These are phyloP conservation scores for Diplodus sargus DNA, from an alignment of 2,797 vertebrate genomes.

Conservation along the genomic window DNA sequence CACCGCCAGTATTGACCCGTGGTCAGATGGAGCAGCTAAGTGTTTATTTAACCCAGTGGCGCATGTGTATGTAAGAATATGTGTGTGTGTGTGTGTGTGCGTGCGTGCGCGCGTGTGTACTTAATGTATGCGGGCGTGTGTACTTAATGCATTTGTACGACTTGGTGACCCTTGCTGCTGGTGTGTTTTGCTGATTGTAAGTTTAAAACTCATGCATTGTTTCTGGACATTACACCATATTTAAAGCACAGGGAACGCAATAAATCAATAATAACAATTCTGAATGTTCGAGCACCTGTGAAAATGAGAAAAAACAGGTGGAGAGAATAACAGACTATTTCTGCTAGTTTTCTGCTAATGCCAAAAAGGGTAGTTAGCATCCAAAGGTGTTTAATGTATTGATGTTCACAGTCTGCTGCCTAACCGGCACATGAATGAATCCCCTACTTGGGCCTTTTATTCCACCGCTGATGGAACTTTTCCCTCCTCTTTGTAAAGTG, in stretches of 20 bases:
- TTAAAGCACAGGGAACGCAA: not conserved
- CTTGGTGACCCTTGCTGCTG: not conserved
- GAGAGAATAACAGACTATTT: constrained; percentile 4
- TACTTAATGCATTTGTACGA: constrained; percentile 29
- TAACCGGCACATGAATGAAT: constrained; percentile 15
- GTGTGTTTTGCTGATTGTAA: constrained; percentile 1
- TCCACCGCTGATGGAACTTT: constrained; percentile 14
- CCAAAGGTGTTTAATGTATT: not conserved
- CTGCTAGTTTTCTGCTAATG: constrained; percentile 9
- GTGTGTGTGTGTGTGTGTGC: constrained; percentile 1
- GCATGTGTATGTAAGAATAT: not conserved
- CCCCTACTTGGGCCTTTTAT: constrained; percentile 19
- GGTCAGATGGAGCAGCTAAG: constrained; percentile 53
- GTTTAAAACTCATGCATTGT: constrained; percentile 26
- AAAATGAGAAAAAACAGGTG: constrained; percentile 16
- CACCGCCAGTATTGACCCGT: constrained; percentile 49
- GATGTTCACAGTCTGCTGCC: constrained; percentile 10
- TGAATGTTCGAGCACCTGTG: constrained; percentile 26
- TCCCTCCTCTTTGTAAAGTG: constrained; percentile 17
- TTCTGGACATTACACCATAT: not conserved
- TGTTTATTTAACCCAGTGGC: constrained; percentile 68
- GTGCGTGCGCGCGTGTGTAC: constrained; percentile 7
- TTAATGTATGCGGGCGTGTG: constrained; percentile 2
- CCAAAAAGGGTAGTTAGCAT: constrained; percentile 18
- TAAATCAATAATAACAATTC: constrained; percentile 14